phyloP scores from a whole-genome alignment of 2,888 invertebrate genomes.

The Eupithecia insigniata region DNA sequence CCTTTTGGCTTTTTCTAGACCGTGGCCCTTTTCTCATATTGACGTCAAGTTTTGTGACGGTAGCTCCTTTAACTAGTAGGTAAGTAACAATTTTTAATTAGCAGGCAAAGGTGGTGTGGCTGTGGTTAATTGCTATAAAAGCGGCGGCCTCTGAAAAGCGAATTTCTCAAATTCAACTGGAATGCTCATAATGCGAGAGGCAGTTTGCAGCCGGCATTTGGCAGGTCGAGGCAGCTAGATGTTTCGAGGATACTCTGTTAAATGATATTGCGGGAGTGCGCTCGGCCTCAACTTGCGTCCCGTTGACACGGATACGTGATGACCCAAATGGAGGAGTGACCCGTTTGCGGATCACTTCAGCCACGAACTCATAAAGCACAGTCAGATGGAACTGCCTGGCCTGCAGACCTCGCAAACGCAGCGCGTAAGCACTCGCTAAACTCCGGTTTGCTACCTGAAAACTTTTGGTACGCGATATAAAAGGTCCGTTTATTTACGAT shows the following conservation, averaged over 20 bases:
- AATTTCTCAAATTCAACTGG: slow-evolving; percentile 24
- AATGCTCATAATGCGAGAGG: slow-evolving; percentile 33
- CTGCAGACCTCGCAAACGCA: slow-evolving; percentile 39
- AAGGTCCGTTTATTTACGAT: slow-evolving; percentile 60
- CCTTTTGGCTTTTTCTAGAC: neutral
- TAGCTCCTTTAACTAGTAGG: too few species aligned
- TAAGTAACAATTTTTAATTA: slow-evolving; percentile 13
- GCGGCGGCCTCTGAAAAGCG: slow-evolving; percentile 20
- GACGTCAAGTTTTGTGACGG: neutral
- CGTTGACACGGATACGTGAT: slow-evolving; percentile 63
- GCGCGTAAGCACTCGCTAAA: slow-evolving; percentile 46
- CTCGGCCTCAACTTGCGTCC: slow-evolving; percentile 54
- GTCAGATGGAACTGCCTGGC: slow-evolving; percentile 48
- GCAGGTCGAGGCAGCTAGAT: slow-evolving; percentile 28
- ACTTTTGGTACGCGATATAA: slow-evolving; percentile 54
- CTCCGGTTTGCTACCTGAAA: slow-evolving; percentile 45
- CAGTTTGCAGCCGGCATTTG: slow-evolving; percentile 25
- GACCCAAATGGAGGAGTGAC: slow-evolving; percentile 66
- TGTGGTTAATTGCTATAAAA: slow-evolving; percentile 36
- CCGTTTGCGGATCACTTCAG: slow-evolving; percentile 65
- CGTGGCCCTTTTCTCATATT: neutral
- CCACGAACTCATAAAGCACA: slow-evolving; percentile 53
- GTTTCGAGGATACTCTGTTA: slow-evolving; percentile 37
- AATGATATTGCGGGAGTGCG: slow-evolving; percentile 56
- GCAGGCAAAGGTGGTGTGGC: slow-evolving; percentile 25